Evolutionary conservation across 2,888 invertebrate species (phyloP).

Genomic region (Drosophila eohydei): DNA sequence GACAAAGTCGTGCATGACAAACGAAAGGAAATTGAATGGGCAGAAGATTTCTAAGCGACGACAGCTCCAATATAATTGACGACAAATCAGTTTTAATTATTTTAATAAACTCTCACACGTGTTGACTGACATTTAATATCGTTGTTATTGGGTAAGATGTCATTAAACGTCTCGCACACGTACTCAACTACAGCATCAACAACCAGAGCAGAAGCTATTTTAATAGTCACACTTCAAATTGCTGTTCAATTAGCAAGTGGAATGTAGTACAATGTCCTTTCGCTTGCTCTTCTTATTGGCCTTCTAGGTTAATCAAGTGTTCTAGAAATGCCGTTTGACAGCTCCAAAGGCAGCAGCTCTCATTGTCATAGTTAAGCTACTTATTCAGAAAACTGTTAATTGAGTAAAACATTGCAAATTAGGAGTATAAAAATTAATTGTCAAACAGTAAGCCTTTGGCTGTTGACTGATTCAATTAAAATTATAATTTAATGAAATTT

Average conservation of each 20-base stretch:
- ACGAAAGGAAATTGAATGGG: constrained; percentile 34
- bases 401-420: not conserved
- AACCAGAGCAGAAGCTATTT: constrained; percentile 32
- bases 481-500: not conserved
- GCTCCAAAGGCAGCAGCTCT: not conserved
- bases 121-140: constrained; percentile 51
- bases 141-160: constrained; percentile 10
- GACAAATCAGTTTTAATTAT: constrained; percentile 73
- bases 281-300: not conserved
- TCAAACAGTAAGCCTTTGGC: not conserved
- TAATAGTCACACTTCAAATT: constrained; percentile 52
- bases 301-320: constrained; percentile 47
- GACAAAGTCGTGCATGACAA: constrained; percentile 56
- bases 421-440: not conserved
- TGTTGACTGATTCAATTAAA: not conserved
- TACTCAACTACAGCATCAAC: constrained; percentile 29
- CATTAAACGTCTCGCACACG: constrained; percentile 34
- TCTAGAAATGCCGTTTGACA: constrained; percentile 9
- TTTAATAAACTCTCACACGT: constrained; percentile 66
- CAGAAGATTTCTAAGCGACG: constrained; percentile 18
- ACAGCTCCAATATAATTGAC: constrained; percentile 48
- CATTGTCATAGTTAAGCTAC: not conserved
- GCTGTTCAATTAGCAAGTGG: constrained; percentile 55
- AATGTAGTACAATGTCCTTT: constrained; percentile 1
- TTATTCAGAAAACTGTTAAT: not conserved